Evolutionary conservation across 2,888 invertebrate species (phyloP), one percentile per base, ranked within the genome.

Genomic region (Lochmaea crataegi): DNA sequence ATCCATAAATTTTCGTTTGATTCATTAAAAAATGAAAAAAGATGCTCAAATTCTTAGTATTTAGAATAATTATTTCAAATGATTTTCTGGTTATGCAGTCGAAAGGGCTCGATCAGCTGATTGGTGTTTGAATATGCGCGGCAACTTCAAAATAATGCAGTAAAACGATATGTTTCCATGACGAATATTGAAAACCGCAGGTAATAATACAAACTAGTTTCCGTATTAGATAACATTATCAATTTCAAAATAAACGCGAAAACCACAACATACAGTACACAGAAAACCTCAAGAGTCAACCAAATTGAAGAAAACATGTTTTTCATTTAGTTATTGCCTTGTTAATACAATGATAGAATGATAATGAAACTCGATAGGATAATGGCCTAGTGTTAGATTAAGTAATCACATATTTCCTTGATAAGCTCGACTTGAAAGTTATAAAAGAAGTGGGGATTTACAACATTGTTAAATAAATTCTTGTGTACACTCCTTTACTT

Each of bases 91-190:
- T 38, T 26, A 32, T 58, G 58, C 58, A 32, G 38, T 38, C n/a
- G 58, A 61, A 61, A 16, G 41, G 42, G 41, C 18, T 61, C 16
- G 56, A 73, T 73, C 77, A 77, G 77, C 77, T 77, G 77, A 70
- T 73, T 66, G 61, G 61, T 26, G 53, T 73, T 71, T 58, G 26
- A 73, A 75, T 51, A 60, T 6, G 26, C 48, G 75, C 77, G 77
- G 70, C 58, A 75, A 71, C 66, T 75, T 77, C 69, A 65, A 77
- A 77, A 67, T 65, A 70, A 68, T 73, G 70, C 72, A 71, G 72
- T 63, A 74, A 38, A 60, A 51, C 58, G 48, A 22, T 41, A 26
- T 45, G 75, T 75, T 75, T 75, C 75, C 72, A 75, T 75, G 75
- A 60, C 75, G 75, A 75, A 72, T 60, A 69, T 48, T 60, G 41